phyloP scores from a whole-genome alignment of 1,140 invertebrate genomes.

The Macrotrachela quadricornifera region DNA sequence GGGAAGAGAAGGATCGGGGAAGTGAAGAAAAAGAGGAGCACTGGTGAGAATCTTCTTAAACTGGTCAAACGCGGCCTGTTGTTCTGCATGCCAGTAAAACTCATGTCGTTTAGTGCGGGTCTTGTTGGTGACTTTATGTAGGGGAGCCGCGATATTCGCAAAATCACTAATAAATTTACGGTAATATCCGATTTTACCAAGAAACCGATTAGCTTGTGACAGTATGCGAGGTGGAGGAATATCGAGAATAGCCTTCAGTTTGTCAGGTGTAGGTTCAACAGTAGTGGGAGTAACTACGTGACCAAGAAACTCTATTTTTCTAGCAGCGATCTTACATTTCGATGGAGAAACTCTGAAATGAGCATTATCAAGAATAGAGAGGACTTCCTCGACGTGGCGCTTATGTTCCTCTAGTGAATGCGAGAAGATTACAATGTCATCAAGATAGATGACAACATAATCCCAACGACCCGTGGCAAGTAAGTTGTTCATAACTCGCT shows the following conservation, averaged over 20 bases:
- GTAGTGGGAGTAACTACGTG: slow-evolving; percentile 14
- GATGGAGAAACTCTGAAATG: not conserved
- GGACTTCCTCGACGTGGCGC: not conserved
- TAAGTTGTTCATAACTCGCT: slow-evolving; percentile 11
- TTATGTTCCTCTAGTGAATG: not conserved
- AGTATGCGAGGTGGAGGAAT: slow-evolving; percentile 15
- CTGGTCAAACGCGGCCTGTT: slow-evolving; percentile 9
- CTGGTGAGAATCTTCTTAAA: slow-evolving; percentile 10
- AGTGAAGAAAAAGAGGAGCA: slow-evolving; percentile 8
- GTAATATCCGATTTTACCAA: slow-evolving; percentile 17
- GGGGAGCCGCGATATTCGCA: slow-evolving; percentile 12
- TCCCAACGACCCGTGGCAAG: slow-evolving; percentile 12
- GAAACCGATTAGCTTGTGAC: slow-evolving; percentile 15
- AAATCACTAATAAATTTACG: slow-evolving; percentile 15
- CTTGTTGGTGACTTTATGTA: slow-evolving; percentile 11
- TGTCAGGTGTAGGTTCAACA: slow-evolving; percentile 13
- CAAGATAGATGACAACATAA: slow-evolving; percentile 5
- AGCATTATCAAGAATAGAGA: not conserved
- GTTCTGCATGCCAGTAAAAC: not conserved
- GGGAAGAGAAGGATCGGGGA: slow-evolving; percentile 9
- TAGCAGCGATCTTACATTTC: not conserved
- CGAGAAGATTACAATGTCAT: slow-evolving; percentile 3
- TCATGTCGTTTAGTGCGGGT: not conserved
- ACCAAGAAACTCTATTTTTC: slow-evolving; percentile 13
- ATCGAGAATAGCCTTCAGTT: slow-evolving; percentile 14